Conservation (phyloP, 1,140 invertebrate species). For the Meloidogyne floridensis region DNA sequence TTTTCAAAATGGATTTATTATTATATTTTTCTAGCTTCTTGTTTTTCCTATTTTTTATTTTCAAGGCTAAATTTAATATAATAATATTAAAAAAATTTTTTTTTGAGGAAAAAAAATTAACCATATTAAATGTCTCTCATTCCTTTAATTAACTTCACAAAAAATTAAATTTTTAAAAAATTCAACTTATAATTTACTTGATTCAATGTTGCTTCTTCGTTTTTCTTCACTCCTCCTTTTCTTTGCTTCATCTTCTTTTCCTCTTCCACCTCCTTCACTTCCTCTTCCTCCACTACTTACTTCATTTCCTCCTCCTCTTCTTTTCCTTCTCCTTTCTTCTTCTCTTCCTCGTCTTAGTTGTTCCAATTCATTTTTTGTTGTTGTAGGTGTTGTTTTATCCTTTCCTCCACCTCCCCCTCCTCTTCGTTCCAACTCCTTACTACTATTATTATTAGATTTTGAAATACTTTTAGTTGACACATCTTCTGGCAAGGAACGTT, state of each 20-base stretch:
- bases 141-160: too few species aligned
- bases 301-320: background rate
- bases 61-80: background rate
- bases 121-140: too few species aligned
- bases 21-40: too few species aligned
- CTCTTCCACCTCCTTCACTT: background rate
- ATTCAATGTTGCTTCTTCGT: background rate
- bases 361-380: slow-evolving; percentile 2
- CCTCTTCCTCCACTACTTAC: too few species aligned
- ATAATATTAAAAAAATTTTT: background rate
- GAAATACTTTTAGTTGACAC: too few species aligned
- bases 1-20: background rate
- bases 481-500: too few species aligned
- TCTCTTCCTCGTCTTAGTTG: background rate
- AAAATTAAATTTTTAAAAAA: too few species aligned
- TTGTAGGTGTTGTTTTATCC: background rate
- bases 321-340: background rate
- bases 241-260: background rate
- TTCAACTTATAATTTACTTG: too few species aligned
- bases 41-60: too few species aligned
- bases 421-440: too few species aligned
- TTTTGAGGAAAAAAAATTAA: background rate
- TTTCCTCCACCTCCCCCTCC: too few species aligned
- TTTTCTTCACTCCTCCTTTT: background rate
- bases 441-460: background rate